Conservation (phyloP, 2,113 vertebrate genomes). For the Spheniscus mendiculus region DNA sequence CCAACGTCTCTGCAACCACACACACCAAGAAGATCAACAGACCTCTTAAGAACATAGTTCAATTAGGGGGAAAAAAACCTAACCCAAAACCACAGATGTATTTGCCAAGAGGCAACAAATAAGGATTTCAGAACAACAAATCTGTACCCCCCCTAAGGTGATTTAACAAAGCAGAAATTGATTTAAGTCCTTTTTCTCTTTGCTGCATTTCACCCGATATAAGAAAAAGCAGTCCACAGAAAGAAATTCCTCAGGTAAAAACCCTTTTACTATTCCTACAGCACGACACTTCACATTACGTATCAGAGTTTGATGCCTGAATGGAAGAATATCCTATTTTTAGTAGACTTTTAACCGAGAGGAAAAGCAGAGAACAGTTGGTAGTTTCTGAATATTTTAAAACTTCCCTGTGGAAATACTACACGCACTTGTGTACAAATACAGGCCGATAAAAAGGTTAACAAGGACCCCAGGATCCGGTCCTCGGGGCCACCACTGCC, state of each 20-base stretch:
- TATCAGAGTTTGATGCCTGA: constrained; percentile 64
- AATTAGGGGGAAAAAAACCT: neutral
- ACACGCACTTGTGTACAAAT: neutral
- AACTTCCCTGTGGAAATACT: neutral
- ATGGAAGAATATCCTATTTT: constrained; percentile 69
- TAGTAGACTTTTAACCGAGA: constrained; percentile 31
- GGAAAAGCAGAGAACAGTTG: neutral
- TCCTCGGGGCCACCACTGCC: neutral
- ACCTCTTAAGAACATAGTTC: neutral
- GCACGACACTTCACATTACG: constrained; percentile 66
- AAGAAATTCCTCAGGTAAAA: constrained; percentile 16
- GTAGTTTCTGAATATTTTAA: neutral
- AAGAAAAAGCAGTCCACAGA: neutral
- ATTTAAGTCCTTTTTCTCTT: neutral
- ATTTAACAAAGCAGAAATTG: constrained; percentile 6
- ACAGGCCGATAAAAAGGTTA: neutral
- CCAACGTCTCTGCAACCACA: neutral
- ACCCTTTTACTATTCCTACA: neutral
- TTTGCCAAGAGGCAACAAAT: neutral
- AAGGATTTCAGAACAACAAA: neutral
- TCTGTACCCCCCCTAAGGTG: neutral
- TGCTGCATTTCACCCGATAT: neutral
- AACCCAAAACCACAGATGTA: neutral
- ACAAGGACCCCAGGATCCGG: neutral
- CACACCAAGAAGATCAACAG: neutral